Conservation (phyloP, 2,888 invertebrate genomes). For the Lasioglossum calceatum region DNA sequence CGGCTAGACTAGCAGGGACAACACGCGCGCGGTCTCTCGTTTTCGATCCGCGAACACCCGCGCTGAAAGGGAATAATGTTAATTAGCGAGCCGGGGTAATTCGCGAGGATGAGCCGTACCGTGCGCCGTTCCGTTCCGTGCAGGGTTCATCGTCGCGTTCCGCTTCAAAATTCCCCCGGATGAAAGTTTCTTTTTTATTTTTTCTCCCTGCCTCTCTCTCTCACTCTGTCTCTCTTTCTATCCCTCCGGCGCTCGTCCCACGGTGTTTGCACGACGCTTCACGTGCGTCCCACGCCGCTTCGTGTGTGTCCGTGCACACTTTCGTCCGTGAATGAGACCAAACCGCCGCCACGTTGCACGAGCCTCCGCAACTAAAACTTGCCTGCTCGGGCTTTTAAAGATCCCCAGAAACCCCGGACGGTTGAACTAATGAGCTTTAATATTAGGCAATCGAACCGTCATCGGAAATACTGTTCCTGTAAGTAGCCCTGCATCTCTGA, state of each 20-base stretch:
- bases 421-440: too few species aligned
- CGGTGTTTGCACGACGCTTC: slow-evolving; percentile 53
- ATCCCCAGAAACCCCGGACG: neutral
- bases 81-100: slow-evolving; percentile 50
- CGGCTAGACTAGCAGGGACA: slow-evolving; percentile 11
- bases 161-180: slow-evolving; percentile 38
- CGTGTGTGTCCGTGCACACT: neutral
- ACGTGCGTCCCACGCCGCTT: slow-evolving; percentile 10
- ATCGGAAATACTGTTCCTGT: neutral
- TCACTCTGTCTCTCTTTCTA: slow-evolving; percentile 11
- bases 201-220: neutral
- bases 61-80: slow-evolving; percentile 55
- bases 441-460: neutral
- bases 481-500: neutral
- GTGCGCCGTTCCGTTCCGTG: neutral
- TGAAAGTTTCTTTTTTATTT: slow-evolving; percentile 45
- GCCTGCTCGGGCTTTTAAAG: neutral
- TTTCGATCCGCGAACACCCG: slow-evolving; percentile 18
- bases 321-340: neutral
- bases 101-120: slow-evolving; percentile 23
- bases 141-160: slow-evolving; percentile 20
- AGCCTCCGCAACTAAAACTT: neutral
- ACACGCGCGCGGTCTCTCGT: neutral
- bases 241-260: slow-evolving; percentile 15
- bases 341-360: neutral